phyloP scores from a whole-genome alignment of 2,113 vertebrate species.

The Nothoprocta pentlandii region DNA sequence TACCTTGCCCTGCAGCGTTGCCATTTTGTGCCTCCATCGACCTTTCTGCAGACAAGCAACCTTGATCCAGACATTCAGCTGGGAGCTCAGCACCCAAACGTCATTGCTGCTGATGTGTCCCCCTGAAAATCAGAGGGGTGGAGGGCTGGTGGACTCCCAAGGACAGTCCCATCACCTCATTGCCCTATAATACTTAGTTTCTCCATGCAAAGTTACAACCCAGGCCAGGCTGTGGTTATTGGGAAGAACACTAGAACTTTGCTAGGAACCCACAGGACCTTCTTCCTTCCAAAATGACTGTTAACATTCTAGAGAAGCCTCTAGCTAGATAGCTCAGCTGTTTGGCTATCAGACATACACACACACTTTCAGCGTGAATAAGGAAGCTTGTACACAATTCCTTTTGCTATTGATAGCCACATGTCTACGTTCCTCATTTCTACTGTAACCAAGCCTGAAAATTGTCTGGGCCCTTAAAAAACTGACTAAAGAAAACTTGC shows the following conservation, averaged over 20 bases:
- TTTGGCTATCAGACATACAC: no score
- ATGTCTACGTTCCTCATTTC: no score
- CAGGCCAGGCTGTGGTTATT: fast-evolving
- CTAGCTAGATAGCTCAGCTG: background rate
- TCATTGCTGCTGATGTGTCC: slow-evolving; percentile 83
- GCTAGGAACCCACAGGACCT: background rate
- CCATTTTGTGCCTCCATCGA: slow-evolving; percentile 85
- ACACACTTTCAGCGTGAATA: no score
- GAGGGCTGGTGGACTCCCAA: background rate
- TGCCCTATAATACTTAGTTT: fast-evolving
- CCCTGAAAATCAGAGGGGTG: slow-evolving; percentile 65
- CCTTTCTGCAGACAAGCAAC: slow-evolving; percentile 78
- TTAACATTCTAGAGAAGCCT: background rate
- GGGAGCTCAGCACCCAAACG: slow-evolving; percentile 82
- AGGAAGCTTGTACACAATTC: no score
- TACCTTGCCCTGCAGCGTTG: slow-evolving; percentile 81
- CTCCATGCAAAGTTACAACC: background rate
- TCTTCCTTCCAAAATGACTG: background rate
- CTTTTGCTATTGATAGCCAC: no score
- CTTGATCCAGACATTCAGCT: slow-evolving; percentile 81
- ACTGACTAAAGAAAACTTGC: no score
- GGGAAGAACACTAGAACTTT: background rate
- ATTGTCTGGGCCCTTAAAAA: no score
- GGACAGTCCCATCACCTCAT: background rate
- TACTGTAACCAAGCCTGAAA: no score